Base-by-base conservation (phyloP, 2,113 vertebrate genomes). In the Macquaria ambigua region DNA sequence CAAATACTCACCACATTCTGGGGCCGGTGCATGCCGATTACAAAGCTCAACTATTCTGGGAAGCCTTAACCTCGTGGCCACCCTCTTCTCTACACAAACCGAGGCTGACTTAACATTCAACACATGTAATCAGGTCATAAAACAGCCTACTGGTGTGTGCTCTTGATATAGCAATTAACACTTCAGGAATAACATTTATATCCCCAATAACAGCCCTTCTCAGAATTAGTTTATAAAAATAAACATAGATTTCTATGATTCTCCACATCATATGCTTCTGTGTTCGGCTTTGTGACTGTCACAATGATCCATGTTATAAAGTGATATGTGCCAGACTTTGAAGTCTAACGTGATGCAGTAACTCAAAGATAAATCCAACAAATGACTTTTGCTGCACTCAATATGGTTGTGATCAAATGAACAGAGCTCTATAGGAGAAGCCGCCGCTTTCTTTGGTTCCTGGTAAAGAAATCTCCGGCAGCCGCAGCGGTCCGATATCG, bases 21-120 rank as follows among this genome's bases (percentile, higher is more conserved):
- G 9, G 72, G 79, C 77, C 21, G 34, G 20, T 62, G 80, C 59
- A 62, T 50, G 78, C 85, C 31, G 46, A 73, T 86, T 83, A 89
- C 84, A 89, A 92, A 90, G 87, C 82, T 62, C 82, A 62, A 68
- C 90, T 92, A 88, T 92, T 91, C 87, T 89, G 86, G 89, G 90
- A 89, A 82, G 79, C 78, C 69, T 48, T 68, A 74, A 79, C 86
- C 83, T 88, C 73, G 34, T 6, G 12, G 53, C 25, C 69, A 21
- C 64, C 39, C 69, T 66, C 63, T 56, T 75, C 72, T 62, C 81
- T 76, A 20, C 62, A 77, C 79, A 87, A 89, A 81, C 74, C 63
- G 75, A 82, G 82, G 62, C 82, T 50, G 79, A 56, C 64, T 89
- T 79, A 77, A 87, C 82, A 90, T 92, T 89, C 86, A n/a, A n/a